phyloP scores from a whole-genome alignment of 2,113 vertebrate species.

The Syngnathus typhle region DNA sequence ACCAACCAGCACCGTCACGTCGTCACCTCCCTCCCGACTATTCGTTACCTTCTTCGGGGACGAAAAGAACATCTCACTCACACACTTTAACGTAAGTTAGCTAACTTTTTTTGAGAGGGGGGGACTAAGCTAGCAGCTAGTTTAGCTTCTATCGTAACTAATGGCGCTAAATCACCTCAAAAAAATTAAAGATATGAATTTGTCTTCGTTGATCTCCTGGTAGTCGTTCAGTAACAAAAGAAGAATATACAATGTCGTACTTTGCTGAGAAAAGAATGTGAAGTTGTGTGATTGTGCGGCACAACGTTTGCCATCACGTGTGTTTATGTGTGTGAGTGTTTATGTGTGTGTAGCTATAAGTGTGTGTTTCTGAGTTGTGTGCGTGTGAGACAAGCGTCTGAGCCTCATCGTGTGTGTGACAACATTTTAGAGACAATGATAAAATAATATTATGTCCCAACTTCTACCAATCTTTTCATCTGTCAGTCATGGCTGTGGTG shows the following conservation, averaged over 20 bases:
- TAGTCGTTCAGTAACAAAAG: background rate
- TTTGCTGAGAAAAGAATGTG: background rate
- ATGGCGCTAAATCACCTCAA: background rate
- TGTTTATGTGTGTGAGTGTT: background rate
- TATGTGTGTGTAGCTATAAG: too few relatives aligned
- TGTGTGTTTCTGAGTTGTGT: too few relatives aligned
- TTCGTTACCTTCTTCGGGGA: background rate
- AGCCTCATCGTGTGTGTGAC: constrained; percentile 4
- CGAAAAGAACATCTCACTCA: background rate
- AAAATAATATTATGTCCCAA: background rate
- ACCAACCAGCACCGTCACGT: too few relatives aligned
- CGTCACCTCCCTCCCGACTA: background rate
- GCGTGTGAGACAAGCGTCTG: constrained; percentile 33
- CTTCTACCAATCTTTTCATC: background rate
- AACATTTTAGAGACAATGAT: background rate
- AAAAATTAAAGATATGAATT: background rate
- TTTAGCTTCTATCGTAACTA: constrained; percentile 12
- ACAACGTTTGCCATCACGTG: background rate
- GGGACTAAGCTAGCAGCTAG: constrained; percentile 13
- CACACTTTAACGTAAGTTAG: constrained; percentile 34
- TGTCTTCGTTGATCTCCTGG: background rate
- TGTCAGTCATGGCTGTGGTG: constrained; percentile 69
- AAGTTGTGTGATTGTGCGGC: background rate
- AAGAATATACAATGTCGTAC: background rate
- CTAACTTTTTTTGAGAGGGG: constrained; percentile 1